phyloP scores from a whole-genome alignment of 2,888 invertebrate species.

The Eilema griseolum region DNA sequence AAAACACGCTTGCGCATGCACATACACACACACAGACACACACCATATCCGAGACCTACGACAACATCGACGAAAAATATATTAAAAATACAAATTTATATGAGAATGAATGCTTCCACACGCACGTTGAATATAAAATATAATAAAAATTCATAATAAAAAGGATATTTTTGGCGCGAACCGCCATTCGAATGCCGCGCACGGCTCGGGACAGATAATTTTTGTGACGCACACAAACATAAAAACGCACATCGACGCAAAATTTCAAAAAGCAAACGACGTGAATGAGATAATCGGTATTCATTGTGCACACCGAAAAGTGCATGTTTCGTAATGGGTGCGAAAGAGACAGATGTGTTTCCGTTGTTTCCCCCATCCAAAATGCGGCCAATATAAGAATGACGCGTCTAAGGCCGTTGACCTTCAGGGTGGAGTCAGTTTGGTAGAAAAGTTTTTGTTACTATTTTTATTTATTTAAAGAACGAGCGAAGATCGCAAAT shows the following conservation, averaged over 20 bases:
- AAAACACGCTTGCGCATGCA: conserved; percentile 64
- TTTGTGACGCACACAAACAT: conserved; percentile 74
- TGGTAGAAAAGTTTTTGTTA: conserved; percentile 47
- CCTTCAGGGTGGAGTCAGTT: conserved; percentile 68
- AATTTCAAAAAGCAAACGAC: conserved; percentile 76
- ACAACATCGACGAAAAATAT: conserved; percentile 68
- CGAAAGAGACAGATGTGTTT: conserved; percentile 69
- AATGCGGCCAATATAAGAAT: conserved; percentile 86
- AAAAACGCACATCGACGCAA: conserved; percentile 67
- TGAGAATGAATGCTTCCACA: conserved; percentile 50
- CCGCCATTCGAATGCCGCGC: conserved; percentile 71
- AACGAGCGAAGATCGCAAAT: conserved; percentile 17
- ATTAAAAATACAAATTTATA: conserved; percentile 55
- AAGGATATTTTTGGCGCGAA: conserved; percentile 71
- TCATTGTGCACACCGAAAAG: conserved; percentile 82
- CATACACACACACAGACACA: conserved; percentile 50
- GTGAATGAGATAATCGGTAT: conserved; percentile 83
- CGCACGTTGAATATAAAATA: conserved; percentile 62
- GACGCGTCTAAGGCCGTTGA: conserved; percentile 82
- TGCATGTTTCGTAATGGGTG: conserved; percentile 64
- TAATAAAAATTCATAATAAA: conserved; percentile 70
- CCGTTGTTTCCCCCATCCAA: conserved; percentile 78
- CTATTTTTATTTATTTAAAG: conserved; percentile 52
- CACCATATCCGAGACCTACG: conserved; percentile 73
- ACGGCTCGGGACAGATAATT: conserved; percentile 74